phyloP scores from a whole-genome alignment of 2,113 vertebrate species.

The Semicossyphus pulcher region DNA sequence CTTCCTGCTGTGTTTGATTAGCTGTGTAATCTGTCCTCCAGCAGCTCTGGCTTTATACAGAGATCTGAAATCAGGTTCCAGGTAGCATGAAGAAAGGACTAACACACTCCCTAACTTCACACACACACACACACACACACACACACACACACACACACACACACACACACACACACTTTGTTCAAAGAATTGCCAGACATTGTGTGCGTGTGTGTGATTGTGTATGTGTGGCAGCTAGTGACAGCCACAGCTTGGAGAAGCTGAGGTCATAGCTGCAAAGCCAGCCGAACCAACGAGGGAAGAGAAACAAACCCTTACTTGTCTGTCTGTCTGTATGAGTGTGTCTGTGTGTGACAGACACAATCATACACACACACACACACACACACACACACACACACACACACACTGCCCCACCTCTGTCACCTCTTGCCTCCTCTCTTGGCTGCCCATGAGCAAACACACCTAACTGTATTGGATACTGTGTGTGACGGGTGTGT shows the following conservation, averaged over 20 bases:
- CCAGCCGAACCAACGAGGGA: slow-evolving; percentile 11
- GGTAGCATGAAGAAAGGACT: too few species aligned
- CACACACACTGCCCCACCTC: slow-evolving; percentile 38
- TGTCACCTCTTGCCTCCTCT: slow-evolving; percentile 58
- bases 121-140: too few species aligned
- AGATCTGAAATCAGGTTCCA: too few species aligned
- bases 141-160: too few species aligned
- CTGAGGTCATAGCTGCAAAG: slow-evolving; percentile 72
- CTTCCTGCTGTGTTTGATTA: too few species aligned
- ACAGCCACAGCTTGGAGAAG: slow-evolving; percentile 69
- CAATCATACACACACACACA: slow-evolving; percentile 2
- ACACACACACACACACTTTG: too few species aligned
- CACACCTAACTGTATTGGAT: slow-evolving; percentile 43
- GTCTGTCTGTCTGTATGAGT: slow-evolving; percentile 66
- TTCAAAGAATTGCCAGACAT: too few species aligned
- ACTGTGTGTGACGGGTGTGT: slow-evolving; percentile 22
- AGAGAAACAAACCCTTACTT: slow-evolving; percentile 65
- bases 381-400: slow-evolving; percentile 11
- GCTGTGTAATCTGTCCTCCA: too few species aligned
- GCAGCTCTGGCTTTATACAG: too few species aligned
- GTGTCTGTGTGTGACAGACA: slow-evolving; percentile 52
- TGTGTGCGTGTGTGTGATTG: slow-evolving; percentile 20
- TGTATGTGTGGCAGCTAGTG: slow-evolving; percentile 57
- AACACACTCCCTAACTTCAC: too few species aligned
- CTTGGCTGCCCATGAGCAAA: slow-evolving; percentile 62